Evolutionary conservation across 1,140 invertebrate genomes (phyloP), one percentile per base, ranked within the genome.

Genomic region (Drosophila lowei): DNA sequence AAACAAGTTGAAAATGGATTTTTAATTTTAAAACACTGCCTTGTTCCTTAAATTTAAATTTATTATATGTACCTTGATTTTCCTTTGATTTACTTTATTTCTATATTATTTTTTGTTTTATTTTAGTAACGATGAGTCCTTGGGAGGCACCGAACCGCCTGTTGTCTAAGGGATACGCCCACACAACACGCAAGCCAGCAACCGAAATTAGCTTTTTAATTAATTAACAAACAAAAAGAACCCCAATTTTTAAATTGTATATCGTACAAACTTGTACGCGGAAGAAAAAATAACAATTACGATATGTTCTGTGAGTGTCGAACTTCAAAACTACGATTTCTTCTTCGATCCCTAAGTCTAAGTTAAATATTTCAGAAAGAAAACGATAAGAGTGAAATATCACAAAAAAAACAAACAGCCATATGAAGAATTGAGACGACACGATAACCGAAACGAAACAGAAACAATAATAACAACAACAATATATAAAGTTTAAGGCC

Each of bases 131-230:
- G 72, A 90, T 60, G 83, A 88, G 16, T 56, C 54, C 50, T 52
- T 54, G 41, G 88, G 78, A 41, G 89, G 84, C 62, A 89, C 88
- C 53, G 89, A 90, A 75, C 88, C 88, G 62, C 83, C 88, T 77
- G 88, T 89, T 63, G 83, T 89, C 72, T 90, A 76, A 81, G 76
- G 61, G 34, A 13, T 38, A 5, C 11, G 3, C 2, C 38, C 34
- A 13, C 34, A 38, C 34, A 38, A 65, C 52, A 70, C 62, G 41
- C 9, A 30, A 67, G 54, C 28, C 54, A 73, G 38, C 58, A 73
- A 70, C 50, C 72, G 47, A 52, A 75, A 66, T 67, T 90, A 90
- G 81, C 76, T 83, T 89, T 90, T 84, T 72, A 79, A 75, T 79
- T 79, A 60, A 67, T 55, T 53, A 76, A 56, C 38, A 68, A 65